Base-by-base conservation (phyloP, 2,113 vertebrate species). In the Callopanchax toddi region DNA sequence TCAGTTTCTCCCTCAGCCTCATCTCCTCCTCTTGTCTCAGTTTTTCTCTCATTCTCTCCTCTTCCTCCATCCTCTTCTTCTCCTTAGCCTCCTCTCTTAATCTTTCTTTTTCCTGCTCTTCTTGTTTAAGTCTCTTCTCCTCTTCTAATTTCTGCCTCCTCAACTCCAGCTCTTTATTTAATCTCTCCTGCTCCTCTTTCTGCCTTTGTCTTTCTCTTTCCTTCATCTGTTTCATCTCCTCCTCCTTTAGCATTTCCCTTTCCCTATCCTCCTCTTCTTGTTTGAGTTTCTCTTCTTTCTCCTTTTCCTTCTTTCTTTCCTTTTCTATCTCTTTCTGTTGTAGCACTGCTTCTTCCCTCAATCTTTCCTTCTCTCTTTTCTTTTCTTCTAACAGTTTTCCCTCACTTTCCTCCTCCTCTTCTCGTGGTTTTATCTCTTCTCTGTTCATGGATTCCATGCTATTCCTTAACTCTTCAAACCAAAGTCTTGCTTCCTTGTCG, bases 21-120 rank as follows among this genome's bases (percentile, higher is more conserved):
- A 32, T 1, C 10, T 32, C 43, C 25, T 21, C 50, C 5, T 60
- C 64, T n/a, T 71, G 60, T 54, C 34, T 40, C 6, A 21, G 15
- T 23, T 66, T 52, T 22, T 60, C 43, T 5, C 21, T 52, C 46
- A 53, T 21, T 42, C 37, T 51, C 21, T 51, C 25, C 39, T 8
- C 0, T 1, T 65, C 48, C 23, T 62, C 37, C 23, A 5, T 16
- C 23, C 20, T 64, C n/a, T 54, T 36, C 16, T 21, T 46, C 46
- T 49, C 63, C 21, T 56, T 51, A 20, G 44, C 22, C 13, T 66
- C 62, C 29, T 40, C 17, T 18, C 26, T 64, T 22, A 64, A 44
- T 29, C 42, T 67, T 45, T 72, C 61, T 46, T 21, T 61, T 52
- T 74, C 65, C 5, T 10, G 11, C 43, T 78, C 55, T 13, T 66